These are phyloP conservation scores for Anguilla rostrata DNA, from an alignment of 2,113 vertebrate genomes.

Conservation along the genomic window DNA sequence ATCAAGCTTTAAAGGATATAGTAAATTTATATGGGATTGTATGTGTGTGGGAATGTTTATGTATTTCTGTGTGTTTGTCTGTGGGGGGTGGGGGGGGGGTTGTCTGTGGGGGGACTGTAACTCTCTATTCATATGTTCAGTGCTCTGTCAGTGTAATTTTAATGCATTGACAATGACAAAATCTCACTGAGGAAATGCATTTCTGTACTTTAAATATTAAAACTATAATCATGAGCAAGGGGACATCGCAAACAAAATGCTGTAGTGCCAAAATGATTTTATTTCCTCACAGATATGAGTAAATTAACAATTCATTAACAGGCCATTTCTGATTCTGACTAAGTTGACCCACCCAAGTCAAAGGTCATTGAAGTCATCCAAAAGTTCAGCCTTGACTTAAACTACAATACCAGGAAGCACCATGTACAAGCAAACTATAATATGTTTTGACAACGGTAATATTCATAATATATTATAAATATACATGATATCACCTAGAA, in stretches of 20 bases:
- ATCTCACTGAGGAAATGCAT: background rate
- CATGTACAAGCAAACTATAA: no score
- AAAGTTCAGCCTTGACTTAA: no score
- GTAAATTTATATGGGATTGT: background rate
- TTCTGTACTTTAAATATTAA: background rate
- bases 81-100: no score
- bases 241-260: background rate
- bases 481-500: background rate
- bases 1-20: background rate
- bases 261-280: background rate
- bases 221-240: background rate
- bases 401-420: no score
- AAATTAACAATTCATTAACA: background rate
- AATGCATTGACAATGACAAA: background rate
- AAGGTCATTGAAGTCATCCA: no score
- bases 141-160: background rate
- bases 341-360: no score
- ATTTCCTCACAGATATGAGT: conserved; percentile 14
- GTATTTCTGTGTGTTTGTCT: no score
- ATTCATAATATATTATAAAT: background rate
- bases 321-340: no score
- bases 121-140: background rate
- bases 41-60: background rate
- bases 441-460: no score
- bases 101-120: background rate